Evolutionary conservation across 2,888 invertebrate genomes (phyloP).

Genomic region (Morpho deidamia): DNA sequence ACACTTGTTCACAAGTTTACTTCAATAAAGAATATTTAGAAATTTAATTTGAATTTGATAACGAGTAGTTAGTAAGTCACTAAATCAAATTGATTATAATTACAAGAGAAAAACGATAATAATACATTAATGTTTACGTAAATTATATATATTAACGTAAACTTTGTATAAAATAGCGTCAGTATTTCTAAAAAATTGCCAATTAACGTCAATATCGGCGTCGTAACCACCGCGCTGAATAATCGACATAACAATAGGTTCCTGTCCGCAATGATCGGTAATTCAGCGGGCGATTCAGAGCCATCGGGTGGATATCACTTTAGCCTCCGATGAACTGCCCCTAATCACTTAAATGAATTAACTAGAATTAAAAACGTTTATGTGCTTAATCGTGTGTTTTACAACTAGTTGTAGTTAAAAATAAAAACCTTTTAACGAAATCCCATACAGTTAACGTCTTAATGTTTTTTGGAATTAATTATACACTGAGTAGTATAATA

Average conservation of each 20-base stretch:
- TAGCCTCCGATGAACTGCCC: conserved; percentile 49
- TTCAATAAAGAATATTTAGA: too few relatives aligned
- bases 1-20: too few relatives aligned
- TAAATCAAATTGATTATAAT: too few relatives aligned
- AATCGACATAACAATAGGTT: conserved; percentile 43
- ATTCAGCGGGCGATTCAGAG: conserved; percentile 57
- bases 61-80: too few relatives aligned
- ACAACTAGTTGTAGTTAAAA: too few relatives aligned
- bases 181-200: conserved; percentile 3
- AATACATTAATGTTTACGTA: not conserved
- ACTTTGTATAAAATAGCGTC: too few relatives aligned
- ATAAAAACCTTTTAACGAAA: too few relatives aligned
- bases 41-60: too few relatives aligned
- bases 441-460: too few relatives aligned
- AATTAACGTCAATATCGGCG: conserved; percentile 25
- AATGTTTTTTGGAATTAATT: not conserved
- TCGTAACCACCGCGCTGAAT: conserved; percentile 44
- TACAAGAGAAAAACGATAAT: not conserved
- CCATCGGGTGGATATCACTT: conserved; percentile 48
- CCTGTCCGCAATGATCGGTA: conserved; percentile 54
- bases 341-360: conserved; percentile 55
- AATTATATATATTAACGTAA: not conserved
- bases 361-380: conserved; percentile 5
- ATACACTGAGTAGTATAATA: not conserved
- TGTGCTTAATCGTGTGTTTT: too few relatives aligned